Percentiles rank a stretch among this genome's conserved stretches.
phyloP scores from a whole-genome alignment of 2,797 vertebrate species.

The Acropternis orthonyx region DNA sequence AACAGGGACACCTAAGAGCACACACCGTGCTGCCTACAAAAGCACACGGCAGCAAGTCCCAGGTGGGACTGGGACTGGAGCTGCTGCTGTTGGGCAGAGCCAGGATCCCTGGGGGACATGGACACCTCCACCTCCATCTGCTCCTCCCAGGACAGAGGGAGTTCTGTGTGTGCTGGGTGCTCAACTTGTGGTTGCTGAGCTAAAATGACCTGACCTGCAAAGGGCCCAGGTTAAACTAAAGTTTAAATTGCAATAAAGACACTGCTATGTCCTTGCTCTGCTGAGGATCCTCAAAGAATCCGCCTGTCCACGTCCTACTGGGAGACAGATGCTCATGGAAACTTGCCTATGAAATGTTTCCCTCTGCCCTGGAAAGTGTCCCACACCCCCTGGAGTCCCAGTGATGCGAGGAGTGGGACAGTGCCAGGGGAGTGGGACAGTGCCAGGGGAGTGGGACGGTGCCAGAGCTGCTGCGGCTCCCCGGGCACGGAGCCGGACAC shows the following conservation, averaged over 20 bases:
- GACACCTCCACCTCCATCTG: background rate
- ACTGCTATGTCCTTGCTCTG: rapidly evolving
- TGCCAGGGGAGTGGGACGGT: background rate
- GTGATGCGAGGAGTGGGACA: background rate
- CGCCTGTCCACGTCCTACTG: rapidly evolving
- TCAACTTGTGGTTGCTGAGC: rapidly evolving
- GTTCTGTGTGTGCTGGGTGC: background rate
- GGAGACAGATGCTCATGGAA: background rate
- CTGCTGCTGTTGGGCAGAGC: background rate
- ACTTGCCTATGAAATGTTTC: background rate
- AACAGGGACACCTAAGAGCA: background rate
- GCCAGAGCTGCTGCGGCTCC: background rate
- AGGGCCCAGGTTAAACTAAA: background rate
- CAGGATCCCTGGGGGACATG: rapidly evolving
- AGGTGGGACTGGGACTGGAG: background rate
- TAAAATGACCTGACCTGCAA: background rate
- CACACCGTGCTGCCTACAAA: background rate
- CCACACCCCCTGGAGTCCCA: slow-evolving; percentile 18
- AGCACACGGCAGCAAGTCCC: rapidly evolving
- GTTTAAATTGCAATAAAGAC: background rate
- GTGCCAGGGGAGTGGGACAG: too few relatives aligned
- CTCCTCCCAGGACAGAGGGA: background rate
- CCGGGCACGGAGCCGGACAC: background rate
- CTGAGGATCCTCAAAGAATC: background rate
- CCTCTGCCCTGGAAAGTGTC: background rate